Conservation (phyloP, 2,888 invertebrate species). For the Balanococcus diminutus region DNA sequence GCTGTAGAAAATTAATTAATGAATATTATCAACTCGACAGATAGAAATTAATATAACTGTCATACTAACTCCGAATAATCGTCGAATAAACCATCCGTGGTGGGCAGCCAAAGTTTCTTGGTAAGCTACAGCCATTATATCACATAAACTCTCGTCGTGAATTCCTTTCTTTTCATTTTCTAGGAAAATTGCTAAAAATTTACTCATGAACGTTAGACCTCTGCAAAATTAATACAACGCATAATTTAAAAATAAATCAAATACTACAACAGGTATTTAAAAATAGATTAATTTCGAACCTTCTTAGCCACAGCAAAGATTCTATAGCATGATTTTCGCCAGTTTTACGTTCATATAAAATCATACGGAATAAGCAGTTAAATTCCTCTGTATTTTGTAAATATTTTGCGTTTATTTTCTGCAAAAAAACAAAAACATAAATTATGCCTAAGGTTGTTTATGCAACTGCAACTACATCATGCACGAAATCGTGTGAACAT, state of each 20-base stretch:
- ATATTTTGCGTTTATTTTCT: constrained; percentile 40
- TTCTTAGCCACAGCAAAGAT: constrained; percentile 29
- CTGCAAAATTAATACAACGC: not conserved
- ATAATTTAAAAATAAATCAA: not conserved
- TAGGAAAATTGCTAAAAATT: constrained; percentile 15
- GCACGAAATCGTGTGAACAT: not conserved
- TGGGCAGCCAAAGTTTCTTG: constrained; percentile 31
- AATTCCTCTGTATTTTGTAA: constrained; percentile 1
- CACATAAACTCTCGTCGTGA: constrained; percentile 13
- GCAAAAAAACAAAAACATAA: not conserved
- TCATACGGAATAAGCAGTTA: constrained; percentile 6
- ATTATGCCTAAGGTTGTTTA: not conserved
- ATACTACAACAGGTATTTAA: not conserved
- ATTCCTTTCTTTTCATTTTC: constrained; percentile 44
- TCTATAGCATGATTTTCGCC: constrained; percentile 26
- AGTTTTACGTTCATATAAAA: not conserved
- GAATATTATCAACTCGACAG: too few species aligned
- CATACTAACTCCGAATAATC: constrained; percentile 21
- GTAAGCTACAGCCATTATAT: not conserved
- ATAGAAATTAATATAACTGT: too few species aligned
- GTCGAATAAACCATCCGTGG: not conserved
- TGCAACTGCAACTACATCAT: not conserved
- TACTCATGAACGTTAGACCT: constrained; percentile 40
- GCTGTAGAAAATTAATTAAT: not conserved
- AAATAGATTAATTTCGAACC: constrained; percentile 13